phyloP scores from a whole-genome alignment of 2,797 vertebrate species.

The Leptoclinus maculatus region DNA sequence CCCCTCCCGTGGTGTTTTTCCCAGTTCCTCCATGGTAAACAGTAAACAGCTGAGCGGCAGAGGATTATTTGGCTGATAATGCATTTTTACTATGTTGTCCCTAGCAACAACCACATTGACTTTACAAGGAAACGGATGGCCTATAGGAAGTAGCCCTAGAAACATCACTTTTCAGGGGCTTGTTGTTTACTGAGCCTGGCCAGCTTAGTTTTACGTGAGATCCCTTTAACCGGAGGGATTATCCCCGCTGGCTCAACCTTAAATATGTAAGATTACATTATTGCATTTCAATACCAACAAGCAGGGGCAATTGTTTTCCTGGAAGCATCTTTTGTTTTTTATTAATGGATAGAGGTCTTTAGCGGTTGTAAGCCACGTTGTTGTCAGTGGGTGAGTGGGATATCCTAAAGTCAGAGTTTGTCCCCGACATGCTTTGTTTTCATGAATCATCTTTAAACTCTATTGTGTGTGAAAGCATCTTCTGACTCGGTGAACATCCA shows the following conservation, averaged over 20 bases:
- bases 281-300: conserved; percentile 51
- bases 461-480: neutral
- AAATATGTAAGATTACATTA: conserved; percentile 75
- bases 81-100: conserved; percentile 45
- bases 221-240: conserved; percentile 76
- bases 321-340: conserved; percentile 49
- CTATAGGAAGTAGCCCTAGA: conserved; percentile 16
- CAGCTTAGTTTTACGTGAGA: conserved; percentile 62
- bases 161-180: conserved; percentile 31
- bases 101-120: conserved; percentile 38
- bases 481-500: neutral
- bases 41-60: conserved; percentile 64
- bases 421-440: neutral
- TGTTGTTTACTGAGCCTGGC: conserved; percentile 71
- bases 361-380: neutral
- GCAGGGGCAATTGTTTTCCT: conserved; percentile 58
- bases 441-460: neutral
- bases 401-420: neutral
- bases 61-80: conserved; percentile 69
- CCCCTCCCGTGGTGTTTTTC: conserved; percentile 36
- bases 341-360: neutral
- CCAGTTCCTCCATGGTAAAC: conserved; percentile 29
- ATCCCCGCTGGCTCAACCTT: conserved; percentile 60
- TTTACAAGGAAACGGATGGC: conserved; percentile 22
- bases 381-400: neutral